Percentiles rank a stretch among this genome's conserved stretches.
Conservation (phyloP, 2,797 vertebrate genomes). For the Crenuchus spilurus region DNA sequence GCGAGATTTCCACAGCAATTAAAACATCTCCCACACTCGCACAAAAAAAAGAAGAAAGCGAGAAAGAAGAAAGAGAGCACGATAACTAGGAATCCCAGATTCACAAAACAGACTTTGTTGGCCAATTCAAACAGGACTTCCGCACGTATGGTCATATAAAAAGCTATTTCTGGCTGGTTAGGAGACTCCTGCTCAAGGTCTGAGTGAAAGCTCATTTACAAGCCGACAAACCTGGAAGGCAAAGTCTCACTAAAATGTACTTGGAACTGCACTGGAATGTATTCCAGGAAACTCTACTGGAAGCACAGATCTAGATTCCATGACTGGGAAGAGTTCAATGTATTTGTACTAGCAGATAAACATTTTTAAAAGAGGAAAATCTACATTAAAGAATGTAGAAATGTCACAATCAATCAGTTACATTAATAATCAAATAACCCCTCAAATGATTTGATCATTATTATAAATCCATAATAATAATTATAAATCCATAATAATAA, state of each 20-base stretch:
- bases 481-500: too few relatives aligned
- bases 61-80: background rate
- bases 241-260: background rate
- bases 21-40: slow-evolving; percentile 18
- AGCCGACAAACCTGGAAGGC: background rate
- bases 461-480: too few relatives aligned
- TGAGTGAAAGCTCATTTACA: background rate
- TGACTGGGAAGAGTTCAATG: background rate
- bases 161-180: background rate
- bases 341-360: too few relatives aligned
- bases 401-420: too few relatives aligned
- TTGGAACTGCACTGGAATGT: background rate
- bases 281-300: background rate
- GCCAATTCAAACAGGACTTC: background rate
- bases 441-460: too few relatives aligned
- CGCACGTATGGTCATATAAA: background rate
- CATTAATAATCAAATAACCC: too few relatives aligned
- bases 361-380: too few relatives aligned
- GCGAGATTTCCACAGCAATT: slow-evolving; percentile 13
- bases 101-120: background rate
- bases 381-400: too few relatives aligned
- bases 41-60: background rate
- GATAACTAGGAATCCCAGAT: background rate
- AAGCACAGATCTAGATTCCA: background rate
- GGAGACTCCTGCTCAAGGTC: background rate